phyloP scores from a whole-genome alignment of 2,113 vertebrate species.

The Microtus ochrogaster region DNA sequence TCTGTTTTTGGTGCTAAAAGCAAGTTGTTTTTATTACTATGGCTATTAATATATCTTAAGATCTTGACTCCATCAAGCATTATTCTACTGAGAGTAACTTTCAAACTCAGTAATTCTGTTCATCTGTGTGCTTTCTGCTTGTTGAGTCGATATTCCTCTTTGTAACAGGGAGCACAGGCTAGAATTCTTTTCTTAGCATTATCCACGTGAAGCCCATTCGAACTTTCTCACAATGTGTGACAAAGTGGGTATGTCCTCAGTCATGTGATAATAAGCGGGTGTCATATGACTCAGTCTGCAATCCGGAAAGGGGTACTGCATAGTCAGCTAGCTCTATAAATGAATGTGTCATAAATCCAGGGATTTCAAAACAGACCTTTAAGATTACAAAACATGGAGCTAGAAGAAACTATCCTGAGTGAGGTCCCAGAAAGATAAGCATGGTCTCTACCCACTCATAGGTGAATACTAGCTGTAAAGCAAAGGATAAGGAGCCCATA shows the following conservation, averaged over 20 bases:
- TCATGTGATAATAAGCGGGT: background rate
- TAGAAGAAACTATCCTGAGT: no score
- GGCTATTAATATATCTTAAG: background rate
- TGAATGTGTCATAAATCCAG: background rate
- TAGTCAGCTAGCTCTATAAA: constrained; percentile 2
- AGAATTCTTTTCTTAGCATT: background rate
- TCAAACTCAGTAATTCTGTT: background rate
- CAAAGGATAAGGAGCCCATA: no score
- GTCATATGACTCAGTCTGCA: background rate
- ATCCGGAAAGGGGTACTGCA: background rate
- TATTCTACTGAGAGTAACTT: background rate
- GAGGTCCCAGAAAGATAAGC: no score
- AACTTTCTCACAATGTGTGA: background rate
- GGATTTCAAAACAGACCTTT: constrained; percentile 17
- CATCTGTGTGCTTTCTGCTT: background rate
- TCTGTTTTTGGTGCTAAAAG: background rate
- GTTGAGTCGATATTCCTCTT: background rate
- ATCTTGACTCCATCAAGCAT: background rate
- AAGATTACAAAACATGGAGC: background rate
- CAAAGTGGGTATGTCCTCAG: background rate
- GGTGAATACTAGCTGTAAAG: no score
- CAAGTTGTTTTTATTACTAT: background rate
- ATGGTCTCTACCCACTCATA: no score
- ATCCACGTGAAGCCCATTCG: background rate
- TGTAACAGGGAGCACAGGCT: background rate